These are phyloP conservation scores for Oxyruncus cristatus DNA, from an alignment of 2,113 vertebrate genomes.

Conservation along the genomic window DNA sequence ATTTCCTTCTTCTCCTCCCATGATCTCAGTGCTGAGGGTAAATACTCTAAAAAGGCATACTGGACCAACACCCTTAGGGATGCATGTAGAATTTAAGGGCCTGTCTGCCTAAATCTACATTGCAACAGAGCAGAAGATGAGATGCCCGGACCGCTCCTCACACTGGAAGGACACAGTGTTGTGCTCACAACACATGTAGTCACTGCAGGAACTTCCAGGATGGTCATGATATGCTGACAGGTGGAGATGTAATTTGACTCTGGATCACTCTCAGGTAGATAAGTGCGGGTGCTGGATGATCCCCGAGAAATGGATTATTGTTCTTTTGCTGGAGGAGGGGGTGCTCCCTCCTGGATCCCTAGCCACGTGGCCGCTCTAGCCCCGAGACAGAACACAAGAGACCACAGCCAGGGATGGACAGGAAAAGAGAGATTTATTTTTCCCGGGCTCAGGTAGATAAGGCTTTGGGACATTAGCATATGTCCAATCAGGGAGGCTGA, in stretches of 20 bases:
- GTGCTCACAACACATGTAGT: neutral
- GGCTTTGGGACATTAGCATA: too few species aligned
- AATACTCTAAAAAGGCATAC: fast-evolving
- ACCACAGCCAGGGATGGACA: too few species aligned
- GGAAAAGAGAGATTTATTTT: too few species aligned
- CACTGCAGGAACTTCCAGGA: neutral
- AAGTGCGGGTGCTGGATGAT: too few species aligned
- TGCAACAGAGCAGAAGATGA: neutral
- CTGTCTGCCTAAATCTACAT: neutral
- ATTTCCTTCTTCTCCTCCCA: neutral
- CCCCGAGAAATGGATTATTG: too few species aligned
- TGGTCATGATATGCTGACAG: fast-evolving
- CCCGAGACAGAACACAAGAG: too few species aligned
- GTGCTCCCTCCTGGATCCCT: too few species aligned
- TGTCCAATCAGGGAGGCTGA: too few species aligned
- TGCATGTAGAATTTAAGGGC: neutral
- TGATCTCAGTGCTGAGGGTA: neutral
- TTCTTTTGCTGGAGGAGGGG: too few species aligned
- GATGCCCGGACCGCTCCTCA: fast-evolving
- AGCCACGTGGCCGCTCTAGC: too few species aligned
- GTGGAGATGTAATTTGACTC: neutral
- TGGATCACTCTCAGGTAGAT: neutral
- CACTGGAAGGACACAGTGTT: neutral
- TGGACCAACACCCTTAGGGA: neutral
- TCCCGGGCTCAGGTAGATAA: too few species aligned